Base-by-base conservation (phyloP, 1,140 invertebrate species). In the Cotesia typhae region DNA sequence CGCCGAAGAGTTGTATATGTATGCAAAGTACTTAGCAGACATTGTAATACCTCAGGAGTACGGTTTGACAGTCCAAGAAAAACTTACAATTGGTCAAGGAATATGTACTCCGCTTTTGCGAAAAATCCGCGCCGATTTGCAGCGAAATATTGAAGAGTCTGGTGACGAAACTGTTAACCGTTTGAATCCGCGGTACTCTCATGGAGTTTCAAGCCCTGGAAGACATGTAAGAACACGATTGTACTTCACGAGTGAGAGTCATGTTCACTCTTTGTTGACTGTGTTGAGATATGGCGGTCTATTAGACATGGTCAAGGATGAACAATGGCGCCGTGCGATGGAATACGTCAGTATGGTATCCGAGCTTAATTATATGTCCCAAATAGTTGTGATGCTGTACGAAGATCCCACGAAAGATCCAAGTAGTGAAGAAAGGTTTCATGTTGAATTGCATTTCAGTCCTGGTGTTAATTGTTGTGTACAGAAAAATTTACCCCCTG, bases 11-110 rank as follows among this genome's bases (percentile, higher is more conserved):
- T 88, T 99, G 17, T 99, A 98, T 81, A 95, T 94, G 47, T 95
- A 95, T 85, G 94, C 96, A 0, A 98, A 99, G 87, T 96, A 97
- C 81, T 87, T 99, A 71, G 97, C 97, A 2, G 98, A 99, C 85
- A 96, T 99, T 78, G 96, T 99, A 3, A 98, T 99, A 84, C 98
- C 98, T 37, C 98, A 99, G 93, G 98, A 99, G 88, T 99, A 99
- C 86, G 98, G 98, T 9, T 90, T 99, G 73, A 97, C 95, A 2
- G 92, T 94, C 60, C 93, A 97, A 85, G 98, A 99, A 85, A 99
- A 99, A 83, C 87, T 99, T 52, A 94, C 96, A 5, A 99, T 99
- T 75, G 96, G 96, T 1, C 96, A 99, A 88, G 96, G 97, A 12
- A 98, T 99, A 75, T 99, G 98, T 82, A 96, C 96, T 0, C 98